Conservation (phyloP, 2,113 vertebrate species). For the Isurus oxyrinchus region DNA sequence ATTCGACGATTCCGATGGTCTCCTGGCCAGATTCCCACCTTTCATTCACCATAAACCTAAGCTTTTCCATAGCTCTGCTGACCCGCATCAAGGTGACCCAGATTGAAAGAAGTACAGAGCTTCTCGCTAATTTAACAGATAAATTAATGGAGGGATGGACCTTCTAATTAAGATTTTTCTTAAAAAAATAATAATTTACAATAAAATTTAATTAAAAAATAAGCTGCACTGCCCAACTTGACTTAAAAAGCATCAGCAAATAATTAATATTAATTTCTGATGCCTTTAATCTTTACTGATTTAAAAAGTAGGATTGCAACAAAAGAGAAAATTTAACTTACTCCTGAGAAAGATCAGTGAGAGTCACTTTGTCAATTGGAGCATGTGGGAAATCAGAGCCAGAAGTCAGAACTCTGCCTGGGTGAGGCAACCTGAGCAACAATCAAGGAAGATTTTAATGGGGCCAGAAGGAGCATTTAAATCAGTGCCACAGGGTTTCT, state of each 20-base stretch:
- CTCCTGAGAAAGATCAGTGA: background rate
- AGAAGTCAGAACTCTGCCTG: background rate
- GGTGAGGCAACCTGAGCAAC: too few species aligned
- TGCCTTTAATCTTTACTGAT: background rate
- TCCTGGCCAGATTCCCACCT: background rate
- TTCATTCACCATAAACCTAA: background rate
- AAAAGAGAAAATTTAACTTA: background rate
- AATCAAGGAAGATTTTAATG: background rate
- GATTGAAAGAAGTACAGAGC: background rate
- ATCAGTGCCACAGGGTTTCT: too few species aligned
- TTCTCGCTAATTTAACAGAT: background rate
- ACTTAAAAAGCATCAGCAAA: background rate
- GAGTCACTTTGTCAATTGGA: background rate
- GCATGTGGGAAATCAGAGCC: background rate
- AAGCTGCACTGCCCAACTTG: background rate
- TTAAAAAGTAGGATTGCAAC: background rate
- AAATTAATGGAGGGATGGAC: background rate
- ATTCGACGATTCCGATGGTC: background rate
- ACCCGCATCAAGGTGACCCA: background rate
- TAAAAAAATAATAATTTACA: too few species aligned
- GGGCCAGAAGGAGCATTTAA: background rate
- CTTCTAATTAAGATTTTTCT: background rate
- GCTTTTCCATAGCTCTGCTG: background rate
- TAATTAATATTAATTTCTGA: background rate
- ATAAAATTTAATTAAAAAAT: too few species aligned